Base-by-base conservation (phyloP, 2,113 vertebrate species). In the Lagopus leucura region DNA sequence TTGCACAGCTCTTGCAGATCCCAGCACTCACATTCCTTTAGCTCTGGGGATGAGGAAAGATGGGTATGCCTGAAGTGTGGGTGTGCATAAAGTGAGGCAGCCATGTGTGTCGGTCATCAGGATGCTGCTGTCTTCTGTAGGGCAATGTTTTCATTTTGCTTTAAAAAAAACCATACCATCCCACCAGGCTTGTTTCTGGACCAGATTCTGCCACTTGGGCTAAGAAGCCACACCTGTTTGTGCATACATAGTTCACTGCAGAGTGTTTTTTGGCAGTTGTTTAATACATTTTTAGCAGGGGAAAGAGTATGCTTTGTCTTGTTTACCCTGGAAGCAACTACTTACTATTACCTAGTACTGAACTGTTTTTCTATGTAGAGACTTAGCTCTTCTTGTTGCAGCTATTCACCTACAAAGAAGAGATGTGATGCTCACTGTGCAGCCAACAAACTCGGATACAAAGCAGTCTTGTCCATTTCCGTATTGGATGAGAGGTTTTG, bases 21-120 rank as follows among this genome's bases (percentile, higher is more conserved):
- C 8, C 30, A 13, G 2, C 52, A 28, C 4, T 4, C 0, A 0
- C 30, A 8, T 38, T 82, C 9, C 61, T 81, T 64, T 72, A 60
- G 42, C 52, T 79, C 34, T 32, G 34, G 52, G 32, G 40, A 30
- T 58, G 43, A 72, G 57, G 60, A 52, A 67, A 28, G 8, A 30
- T 11, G 9, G 22, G 18, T 42, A 58, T 84, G 22, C 25, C 34
- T 88, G 11, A 55, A 80, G 42, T 20, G 45, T 54, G 52, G 52
- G 17, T 30, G 52, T 30, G 27, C 27, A 30, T 54, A 10, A 54
- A 17, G 50, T 32, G 45, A 74, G 34, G n/a, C 69, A n/a, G 16
- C 47, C 1, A 2, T 10, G 13, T 86, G 13, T 0, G 9, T 22
- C 1, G 5, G 7, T 64, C 20, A 60, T 48, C 43, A 0, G 1